These are phyloP conservation scores for Actinopyga echinites DNA, from an alignment of 53 echinoderm and acorn worm genomes.

Conservation along the genomic window DNA sequence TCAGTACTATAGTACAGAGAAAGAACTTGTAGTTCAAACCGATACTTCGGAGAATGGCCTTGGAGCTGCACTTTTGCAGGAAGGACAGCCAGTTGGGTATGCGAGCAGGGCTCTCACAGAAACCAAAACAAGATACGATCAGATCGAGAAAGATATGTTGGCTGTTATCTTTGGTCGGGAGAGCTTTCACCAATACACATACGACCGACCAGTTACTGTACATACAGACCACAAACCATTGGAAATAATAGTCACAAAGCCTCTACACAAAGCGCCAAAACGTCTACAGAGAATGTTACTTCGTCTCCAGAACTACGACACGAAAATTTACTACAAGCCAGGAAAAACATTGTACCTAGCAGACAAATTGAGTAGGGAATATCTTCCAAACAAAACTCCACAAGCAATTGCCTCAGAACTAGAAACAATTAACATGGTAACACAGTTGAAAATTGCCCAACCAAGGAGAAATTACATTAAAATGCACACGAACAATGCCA, in stretches of 20 bases:
- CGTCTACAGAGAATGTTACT: conserved; percentile 62
- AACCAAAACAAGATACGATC: conserved; percentile 56
- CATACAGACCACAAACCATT: conserved; percentile 67
- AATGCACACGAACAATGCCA: conserved; percentile 13
- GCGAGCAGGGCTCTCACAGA: conserved; percentile 68
- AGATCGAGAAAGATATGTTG: conserved; percentile 64
- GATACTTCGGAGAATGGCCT: conserved; percentile 67
- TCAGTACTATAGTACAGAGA: conserved; percentile 27
- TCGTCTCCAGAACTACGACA: conserved; percentile 47
- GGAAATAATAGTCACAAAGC: conserved; percentile 67
- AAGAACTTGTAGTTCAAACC: conserved; percentile 48
- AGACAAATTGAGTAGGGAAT: conserved; percentile 58
- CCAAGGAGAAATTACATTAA: conserved; percentile 20
- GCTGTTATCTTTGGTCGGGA: conserved; percentile 57
- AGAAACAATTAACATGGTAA: conserved; percentile 54
- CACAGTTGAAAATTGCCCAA: conserved; percentile 40
- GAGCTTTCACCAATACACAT: conserved; percentile 62
- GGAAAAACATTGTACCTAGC: conserved; percentile 52
- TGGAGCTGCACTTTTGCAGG: conserved; percentile 61
- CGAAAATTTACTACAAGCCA: conserved; percentile 39
- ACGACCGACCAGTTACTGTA: conserved; percentile 50
- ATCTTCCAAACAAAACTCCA: conserved; percentile 25
- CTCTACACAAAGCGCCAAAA: conserved; percentile 59
- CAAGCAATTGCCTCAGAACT: conserved; percentile 10
- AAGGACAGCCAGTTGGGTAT: conserved; percentile 68